phyloP scores from a whole-genome alignment of 2,888 invertebrate species.

The Arenicola marina region DNA sequence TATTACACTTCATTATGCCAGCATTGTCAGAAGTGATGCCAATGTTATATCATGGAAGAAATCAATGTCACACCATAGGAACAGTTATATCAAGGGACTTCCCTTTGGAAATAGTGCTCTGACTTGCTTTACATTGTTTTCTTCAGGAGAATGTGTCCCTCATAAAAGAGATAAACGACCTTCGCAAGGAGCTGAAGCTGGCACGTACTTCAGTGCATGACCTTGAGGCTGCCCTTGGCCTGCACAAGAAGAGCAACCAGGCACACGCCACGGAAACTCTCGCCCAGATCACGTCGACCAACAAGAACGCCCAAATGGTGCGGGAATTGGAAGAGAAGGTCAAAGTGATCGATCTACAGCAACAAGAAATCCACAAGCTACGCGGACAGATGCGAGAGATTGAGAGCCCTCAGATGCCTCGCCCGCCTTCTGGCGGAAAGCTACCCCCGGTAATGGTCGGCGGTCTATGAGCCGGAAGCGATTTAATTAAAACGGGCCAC shows the following conservation, averaged over 20 bases:
- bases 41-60: no score
- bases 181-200: conserved; percentile 73
- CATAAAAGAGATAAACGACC: conserved; percentile 76
- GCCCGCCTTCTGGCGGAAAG: conserved; percentile 28
- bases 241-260: conserved; percentile 53
- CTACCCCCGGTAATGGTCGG: conserved; percentile 21
- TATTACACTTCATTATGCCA: no score
- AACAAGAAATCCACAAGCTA: conserved; percentile 62
- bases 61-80: no score
- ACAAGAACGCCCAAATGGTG: conserved; percentile 66
- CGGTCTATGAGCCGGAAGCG: no score
- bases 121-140: conserved; percentile 29
- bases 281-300: conserved; percentile 63
- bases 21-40: no score
- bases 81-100: no score
- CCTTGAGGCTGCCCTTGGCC: conserved; percentile 69
- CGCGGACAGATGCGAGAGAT: conserved; percentile 44
- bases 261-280: conserved; percentile 38
- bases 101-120: no score
- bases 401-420: conserved; percentile 28
- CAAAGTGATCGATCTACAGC: conserved; percentile 62
- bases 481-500: no score
- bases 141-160: conserved; percentile 76
- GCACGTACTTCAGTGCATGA: conserved; percentile 72
- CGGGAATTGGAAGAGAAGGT: conserved; percentile 68